Conservation (phyloP, 2,888 invertebrate genomes). For the Calliphora vomitoria region DNA sequence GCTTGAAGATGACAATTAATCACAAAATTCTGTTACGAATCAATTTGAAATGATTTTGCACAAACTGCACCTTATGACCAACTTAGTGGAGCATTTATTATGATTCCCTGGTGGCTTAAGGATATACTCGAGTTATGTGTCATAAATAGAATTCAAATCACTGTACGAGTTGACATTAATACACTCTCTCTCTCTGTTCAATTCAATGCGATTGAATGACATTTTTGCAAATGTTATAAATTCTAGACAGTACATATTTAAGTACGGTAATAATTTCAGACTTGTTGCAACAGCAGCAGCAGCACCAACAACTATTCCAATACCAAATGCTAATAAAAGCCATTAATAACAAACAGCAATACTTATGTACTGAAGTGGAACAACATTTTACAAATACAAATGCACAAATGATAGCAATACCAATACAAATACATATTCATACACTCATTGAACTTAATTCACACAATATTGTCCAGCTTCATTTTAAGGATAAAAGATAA, state of each 20-base stretch:
- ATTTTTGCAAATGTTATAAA: background rate
- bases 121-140: background rate
- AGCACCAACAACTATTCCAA: background rate
- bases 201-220: background rate
- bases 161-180: conserved; percentile 3
- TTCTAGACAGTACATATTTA: conserved; percentile 2
- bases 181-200: background rate
- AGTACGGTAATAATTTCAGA: background rate
- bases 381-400: background rate
- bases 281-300: background rate
- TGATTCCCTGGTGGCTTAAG: background rate
- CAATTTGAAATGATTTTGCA: background rate
- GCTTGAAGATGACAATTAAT: background rate
- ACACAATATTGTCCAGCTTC: background rate
- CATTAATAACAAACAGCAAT: conserved; percentile 1
- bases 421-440: background rate
- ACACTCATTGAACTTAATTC: background rate
- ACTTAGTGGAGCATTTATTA: background rate
- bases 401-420: background rate
- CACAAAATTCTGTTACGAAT: background rate
- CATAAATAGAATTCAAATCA: conserved; percentile 26
- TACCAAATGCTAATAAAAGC: background rate
- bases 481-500: conserved; percentile 8
- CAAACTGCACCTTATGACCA: background rate
- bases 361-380: background rate